phyloP scores from a whole-genome alignment of 1,140 invertebrate genomes.

The Neomicropteryx cornuta region DNA sequence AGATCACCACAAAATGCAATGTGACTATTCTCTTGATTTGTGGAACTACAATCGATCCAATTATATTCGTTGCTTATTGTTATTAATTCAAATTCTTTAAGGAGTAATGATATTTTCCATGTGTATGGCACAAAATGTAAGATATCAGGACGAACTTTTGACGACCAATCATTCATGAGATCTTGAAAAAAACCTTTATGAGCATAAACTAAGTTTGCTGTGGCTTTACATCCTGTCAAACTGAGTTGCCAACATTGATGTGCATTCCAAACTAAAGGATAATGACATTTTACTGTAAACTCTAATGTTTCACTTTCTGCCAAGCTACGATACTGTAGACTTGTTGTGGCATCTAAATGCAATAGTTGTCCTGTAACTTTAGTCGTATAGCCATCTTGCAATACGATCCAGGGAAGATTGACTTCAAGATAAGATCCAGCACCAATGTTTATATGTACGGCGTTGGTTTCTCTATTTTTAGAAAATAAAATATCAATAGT shows the following conservation, averaged over 20 bases:
- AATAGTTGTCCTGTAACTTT: conserved; percentile 88
- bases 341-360: conserved; percentile 89
- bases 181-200: conserved; percentile 95
- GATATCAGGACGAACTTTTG: conserved; percentile 80
- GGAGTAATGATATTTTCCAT: conserved; percentile 80
- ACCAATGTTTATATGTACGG: conserved; percentile 87
- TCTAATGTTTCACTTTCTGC: conserved; percentile 91
- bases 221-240: conserved; percentile 88
- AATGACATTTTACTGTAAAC: conserved; percentile 77
- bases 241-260: conserved; percentile 87
- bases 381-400: conserved; percentile 75
- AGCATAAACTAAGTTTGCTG: conserved; percentile 81
- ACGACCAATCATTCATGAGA: conserved; percentile 93
- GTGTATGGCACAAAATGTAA: conserved; percentile 95
- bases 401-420: conserved; percentile 87
- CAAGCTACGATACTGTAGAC: conserved; percentile 82
- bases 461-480: conserved; percentile 94
- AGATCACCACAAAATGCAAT: conserved; percentile 88
- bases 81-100: conserved; percentile 94
- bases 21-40: conserved; percentile 89
- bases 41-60: conserved; percentile 96
- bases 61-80: conserved; percentile 95
- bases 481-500: conserved; percentile 94
- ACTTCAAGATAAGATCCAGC: conserved; percentile 91
- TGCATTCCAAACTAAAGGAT: conserved; percentile 89